Evolutionary conservation across 2,888 invertebrate species (phyloP), one percentile per base, ranked within the genome.

Genomic region (Nycteola revayana): DNA sequence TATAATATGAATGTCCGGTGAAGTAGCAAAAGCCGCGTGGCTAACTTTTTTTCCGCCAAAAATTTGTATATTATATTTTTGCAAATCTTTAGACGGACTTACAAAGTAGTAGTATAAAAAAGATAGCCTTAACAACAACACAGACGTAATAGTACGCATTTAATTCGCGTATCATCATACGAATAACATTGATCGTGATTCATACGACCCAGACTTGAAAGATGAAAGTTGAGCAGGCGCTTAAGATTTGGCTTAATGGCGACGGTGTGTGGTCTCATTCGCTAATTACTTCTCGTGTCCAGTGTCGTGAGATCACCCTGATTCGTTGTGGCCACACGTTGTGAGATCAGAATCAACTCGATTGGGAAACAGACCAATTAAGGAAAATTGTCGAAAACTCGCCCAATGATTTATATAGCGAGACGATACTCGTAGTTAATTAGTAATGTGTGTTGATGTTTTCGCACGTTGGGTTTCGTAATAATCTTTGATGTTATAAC

Each of bases 361-460:
- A 74, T 79, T 79, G 46, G 52, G 60, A 74, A 79, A 75, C 68
- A 65, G 45, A 65, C 82, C 82, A 80, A 84, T 84, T 82, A 84
- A 71, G 74, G 80, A 50, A 75, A 75, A 80, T 75, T 70, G 70
- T 63, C 72, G 74, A 77, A 74, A 71, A 76, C 60, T 55, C 57
- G 65, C 61, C 55, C 56, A 49, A 62, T 54, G 70, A 80, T 82
- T 79, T 80, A 81, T 75, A 56, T 49, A 43, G 54, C 55, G 55
- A 63, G 65, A 62, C 63, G 59, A n/a, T 31, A 26, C 31, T 25
- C 66, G 62, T 49, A 41, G 45, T 52, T 65, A 74, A 76, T 79
- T 71, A 77, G 71, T 66, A 58, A 62, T 46, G 54, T 55, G 43
- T 37, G 20, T 29, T 25, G 40, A 20, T 10, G 14, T 32, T 48